phyloP scores from a whole-genome alignment of 2,888 invertebrate species.

The Physocephala rufipes region DNA sequence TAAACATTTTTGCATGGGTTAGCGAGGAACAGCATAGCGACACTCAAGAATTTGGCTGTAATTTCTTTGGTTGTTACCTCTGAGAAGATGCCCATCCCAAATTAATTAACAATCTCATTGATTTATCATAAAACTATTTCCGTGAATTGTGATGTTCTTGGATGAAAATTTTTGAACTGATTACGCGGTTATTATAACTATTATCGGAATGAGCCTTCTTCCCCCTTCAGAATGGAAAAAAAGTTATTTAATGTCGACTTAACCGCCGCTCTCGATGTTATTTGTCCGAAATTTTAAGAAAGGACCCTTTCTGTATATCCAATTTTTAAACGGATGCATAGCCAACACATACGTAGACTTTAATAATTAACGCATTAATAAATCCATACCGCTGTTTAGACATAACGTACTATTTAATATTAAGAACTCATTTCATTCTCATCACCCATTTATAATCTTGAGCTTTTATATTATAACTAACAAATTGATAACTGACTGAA shows the following conservation, averaged over 20 bases:
- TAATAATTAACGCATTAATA: too few relatives aligned
- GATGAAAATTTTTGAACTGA: constrained; percentile 51
- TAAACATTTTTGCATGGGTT: too few relatives aligned
- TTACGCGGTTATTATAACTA: constrained; percentile 52
- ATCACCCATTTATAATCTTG: too few relatives aligned
- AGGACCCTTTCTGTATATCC: too few relatives aligned
- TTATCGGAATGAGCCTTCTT: neutral
- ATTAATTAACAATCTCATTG: constrained; percentile 42
- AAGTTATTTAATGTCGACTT: constrained; percentile 61
- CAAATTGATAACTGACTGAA: too few relatives aligned
- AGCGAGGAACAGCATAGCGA: constrained; percentile 39
- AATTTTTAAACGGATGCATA: too few relatives aligned
- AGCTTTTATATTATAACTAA: too few relatives aligned
- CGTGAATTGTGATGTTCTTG: constrained; percentile 49
- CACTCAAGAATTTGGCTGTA: constrained; percentile 64
- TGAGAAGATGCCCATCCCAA: constrained; percentile 45
- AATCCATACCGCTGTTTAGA: too few relatives aligned
- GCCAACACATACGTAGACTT: too few relatives aligned
- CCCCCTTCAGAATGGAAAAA: constrained; percentile 54
- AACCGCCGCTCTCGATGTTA: constrained; percentile 60
- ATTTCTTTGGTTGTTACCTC: constrained; percentile 62
- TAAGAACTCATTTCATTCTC: too few relatives aligned
- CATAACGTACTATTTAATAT: too few relatives aligned
- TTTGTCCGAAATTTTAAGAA: constrained; percentile 48
- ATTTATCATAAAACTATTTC: constrained; percentile 60